Evolutionary conservation across 2,113 vertebrate species (phyloP).

Genomic region (Malurus elegans): DNA sequence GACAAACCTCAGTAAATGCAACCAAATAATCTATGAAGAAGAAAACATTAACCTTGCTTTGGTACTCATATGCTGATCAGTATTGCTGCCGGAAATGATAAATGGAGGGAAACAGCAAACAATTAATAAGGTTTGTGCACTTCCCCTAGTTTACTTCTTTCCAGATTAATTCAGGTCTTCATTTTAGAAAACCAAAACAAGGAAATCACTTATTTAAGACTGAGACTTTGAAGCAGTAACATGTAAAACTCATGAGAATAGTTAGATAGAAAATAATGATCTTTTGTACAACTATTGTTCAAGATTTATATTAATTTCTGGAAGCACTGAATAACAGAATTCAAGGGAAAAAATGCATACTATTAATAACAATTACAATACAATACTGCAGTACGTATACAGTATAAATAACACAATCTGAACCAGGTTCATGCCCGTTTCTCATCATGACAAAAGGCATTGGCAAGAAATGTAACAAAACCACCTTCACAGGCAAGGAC

Average conservation of each 20-base stretch:
- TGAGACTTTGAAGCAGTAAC: not conserved
- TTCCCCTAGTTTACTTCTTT: not conserved
- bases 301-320: not conserved
- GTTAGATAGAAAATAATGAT: not conserved
- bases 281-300: not conserved
- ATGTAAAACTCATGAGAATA: not conserved
- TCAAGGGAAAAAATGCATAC: not conserved
- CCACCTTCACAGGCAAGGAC: not conserved
- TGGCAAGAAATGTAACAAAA: not conserved
- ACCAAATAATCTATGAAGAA: not conserved
- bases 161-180: not conserved
- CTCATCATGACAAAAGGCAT: not conserved
- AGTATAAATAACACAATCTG: not conserved
- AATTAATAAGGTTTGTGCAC: not conserved
- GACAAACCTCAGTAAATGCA: not conserved
- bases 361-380: not conserved
- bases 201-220: not conserved
- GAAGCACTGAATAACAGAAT: not conserved
- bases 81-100: not conserved
- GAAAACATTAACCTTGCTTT: not conserved
- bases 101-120: not conserved
- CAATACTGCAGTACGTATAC: not conserved
- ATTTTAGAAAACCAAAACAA: conserved; percentile 20
- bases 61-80: not conserved
- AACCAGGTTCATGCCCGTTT: not conserved